A percentile compares a stretch with the other conserved stretches of the same genome.
These are phyloP conservation scores for Lycaon pictus DNA, from an alignment of 2,113 vertebrate genomes.

Conservation along the genomic window DNA sequence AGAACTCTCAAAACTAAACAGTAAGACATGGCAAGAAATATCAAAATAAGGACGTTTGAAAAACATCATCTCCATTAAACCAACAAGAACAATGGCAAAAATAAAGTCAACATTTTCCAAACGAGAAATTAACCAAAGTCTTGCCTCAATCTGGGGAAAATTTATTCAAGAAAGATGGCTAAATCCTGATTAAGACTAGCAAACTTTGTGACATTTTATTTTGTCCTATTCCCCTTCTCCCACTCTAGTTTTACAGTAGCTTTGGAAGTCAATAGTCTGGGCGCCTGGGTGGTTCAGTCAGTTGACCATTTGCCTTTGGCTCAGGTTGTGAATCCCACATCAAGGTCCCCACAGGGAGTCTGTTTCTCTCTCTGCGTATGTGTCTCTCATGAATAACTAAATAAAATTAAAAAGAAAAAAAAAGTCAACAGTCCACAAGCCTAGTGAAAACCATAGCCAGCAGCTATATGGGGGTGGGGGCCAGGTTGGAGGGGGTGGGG, in stretches of 20 bases:
- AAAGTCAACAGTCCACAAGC: neutral
- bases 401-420: too few relatives aligned
- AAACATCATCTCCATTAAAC: neutral
- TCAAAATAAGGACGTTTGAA: neutral
- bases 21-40: neutral
- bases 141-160: neutral
- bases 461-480: neutral
- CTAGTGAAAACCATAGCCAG: neutral
- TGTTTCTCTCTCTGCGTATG: too few relatives aligned
- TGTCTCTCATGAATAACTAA: too few relatives aligned
- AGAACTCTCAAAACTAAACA: neutral
- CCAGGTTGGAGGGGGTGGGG: too few relatives aligned
- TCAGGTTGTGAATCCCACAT: too few relatives aligned
- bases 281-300: too few relatives aligned
- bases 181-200: neutral
- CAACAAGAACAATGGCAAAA: neutral
- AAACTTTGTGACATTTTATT: neutral
- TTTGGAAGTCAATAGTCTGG: neutral
- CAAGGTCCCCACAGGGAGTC: too few relatives aligned
- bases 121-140: neutral
- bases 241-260: neutral
- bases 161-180: neutral
- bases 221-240: neutral
- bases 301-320: too few relatives aligned
- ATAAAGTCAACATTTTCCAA: neutral